A percentile compares a stretch with the other conserved stretches of the same genome.
These are phyloP conservation scores for Illadopsis cleaveri DNA, from an alignment of 2,113 vertebrate species.

Conservation along the genomic window DNA sequence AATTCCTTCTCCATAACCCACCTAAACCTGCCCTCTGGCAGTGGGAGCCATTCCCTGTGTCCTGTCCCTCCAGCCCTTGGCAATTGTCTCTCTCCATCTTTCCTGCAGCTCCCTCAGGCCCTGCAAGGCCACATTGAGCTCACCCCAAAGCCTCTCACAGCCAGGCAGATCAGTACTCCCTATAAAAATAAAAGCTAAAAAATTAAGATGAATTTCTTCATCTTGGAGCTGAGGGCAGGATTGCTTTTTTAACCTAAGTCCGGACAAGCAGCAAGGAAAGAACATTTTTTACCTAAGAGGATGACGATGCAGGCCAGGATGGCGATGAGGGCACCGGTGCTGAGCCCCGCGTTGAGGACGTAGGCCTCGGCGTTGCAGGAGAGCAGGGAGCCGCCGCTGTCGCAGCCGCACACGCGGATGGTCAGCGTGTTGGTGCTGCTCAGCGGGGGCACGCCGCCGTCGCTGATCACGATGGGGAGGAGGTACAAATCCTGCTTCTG, in stretches of 20 bases:
- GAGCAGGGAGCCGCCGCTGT: slow-evolving; percentile 81
- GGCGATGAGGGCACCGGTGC: slow-evolving; percentile 92
- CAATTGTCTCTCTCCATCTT: neutral
- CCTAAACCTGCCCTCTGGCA: accelerated
- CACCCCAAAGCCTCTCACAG: neutral
- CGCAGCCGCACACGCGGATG: slow-evolving; percentile 92
- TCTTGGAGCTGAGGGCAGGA: neutral
- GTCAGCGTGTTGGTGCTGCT: slow-evolving; percentile 94
- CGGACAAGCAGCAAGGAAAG: neutral
- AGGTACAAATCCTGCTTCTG: slow-evolving; percentile 89
- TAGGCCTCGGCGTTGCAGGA: slow-evolving; percentile 92
- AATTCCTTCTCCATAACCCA: neutral
- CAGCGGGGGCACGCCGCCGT: slow-evolving; percentile 86
- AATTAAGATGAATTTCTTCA: neutral
- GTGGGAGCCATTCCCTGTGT: neutral
- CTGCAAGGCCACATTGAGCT: accelerated
- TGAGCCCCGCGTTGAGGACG: slow-evolving; percentile 88
- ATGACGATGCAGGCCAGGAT: slow-evolving; percentile 97
- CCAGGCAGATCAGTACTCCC: neutral
- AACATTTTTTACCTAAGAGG: slow-evolving; percentile 81
- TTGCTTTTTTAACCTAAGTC: neutral
- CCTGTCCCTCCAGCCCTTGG: neutral
- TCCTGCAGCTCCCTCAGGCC: neutral
- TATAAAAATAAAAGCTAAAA: neutral
- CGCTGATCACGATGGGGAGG: slow-evolving; percentile 91